Conservation (phyloP, 2,888 invertebrate species). For the Cactoblastis cactorum region DNA sequence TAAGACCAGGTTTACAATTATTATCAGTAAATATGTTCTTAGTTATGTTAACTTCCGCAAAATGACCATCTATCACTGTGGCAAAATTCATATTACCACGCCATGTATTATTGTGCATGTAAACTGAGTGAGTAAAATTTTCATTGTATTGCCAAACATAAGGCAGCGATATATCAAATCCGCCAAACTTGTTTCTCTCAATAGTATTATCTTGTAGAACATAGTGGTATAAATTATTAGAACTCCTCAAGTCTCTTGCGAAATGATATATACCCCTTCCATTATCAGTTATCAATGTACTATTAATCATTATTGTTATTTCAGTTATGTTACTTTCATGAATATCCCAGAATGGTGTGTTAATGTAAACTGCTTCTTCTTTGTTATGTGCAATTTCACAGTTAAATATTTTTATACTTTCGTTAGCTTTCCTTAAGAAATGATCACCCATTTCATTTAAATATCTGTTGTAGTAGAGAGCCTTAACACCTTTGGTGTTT, state of each 20-base stretch:
- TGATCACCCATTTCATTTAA: constrained; percentile 91
- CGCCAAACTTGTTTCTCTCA: constrained; percentile 90
- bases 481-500: constrained; percentile 89
- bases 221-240: constrained; percentile 98
- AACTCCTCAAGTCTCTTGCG: constrained; percentile 94
- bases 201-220: constrained; percentile 91
- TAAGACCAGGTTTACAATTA: constrained; percentile 87
- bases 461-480: constrained; percentile 93
- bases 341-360: constrained; percentile 92
- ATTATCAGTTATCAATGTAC: constrained; percentile 91
- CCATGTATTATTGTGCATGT: constrained; percentile 93
- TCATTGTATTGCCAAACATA: constrained; percentile 98
- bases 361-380: constrained; percentile 89
- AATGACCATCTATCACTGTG: constrained; percentile 94
- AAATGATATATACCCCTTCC: constrained; percentile 92
- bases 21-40: constrained; percentile 92
- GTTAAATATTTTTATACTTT: constrained; percentile 88
- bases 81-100: constrained; percentile 91
- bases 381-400: constrained; percentile 90
- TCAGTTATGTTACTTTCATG: constrained; percentile 93
- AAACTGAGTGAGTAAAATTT: constrained; percentile 94
- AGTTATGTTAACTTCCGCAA: constrained; percentile 92
- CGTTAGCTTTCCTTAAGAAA: constrained; percentile 92
- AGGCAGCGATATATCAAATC: constrained; percentile 93
- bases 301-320: constrained; percentile 93